Percentiles rank a stretch among this genome's conserved stretches.
Conservation (phyloP, 92 coral and sea anemone genomes). For the Parazoanthus swiftii region DNA sequence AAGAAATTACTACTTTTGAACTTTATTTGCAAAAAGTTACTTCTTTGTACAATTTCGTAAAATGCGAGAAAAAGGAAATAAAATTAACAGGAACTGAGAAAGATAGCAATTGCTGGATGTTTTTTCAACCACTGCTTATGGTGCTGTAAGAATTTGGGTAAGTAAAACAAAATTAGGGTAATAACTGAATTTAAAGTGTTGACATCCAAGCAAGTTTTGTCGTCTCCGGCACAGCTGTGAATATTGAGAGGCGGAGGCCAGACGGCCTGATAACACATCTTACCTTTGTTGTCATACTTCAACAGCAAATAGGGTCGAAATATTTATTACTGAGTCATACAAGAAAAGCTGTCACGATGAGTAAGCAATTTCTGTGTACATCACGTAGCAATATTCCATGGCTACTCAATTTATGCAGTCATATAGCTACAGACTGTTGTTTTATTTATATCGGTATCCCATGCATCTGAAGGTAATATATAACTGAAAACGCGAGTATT, state of each 20-base stretch:
- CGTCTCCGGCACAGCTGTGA: neutral
- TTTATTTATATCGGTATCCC: neutral
- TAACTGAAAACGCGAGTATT: neutral
- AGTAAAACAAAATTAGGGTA: neutral
- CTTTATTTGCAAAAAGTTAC: too few relatives aligned
- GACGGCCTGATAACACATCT: too few relatives aligned
- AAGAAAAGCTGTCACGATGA: neutral
- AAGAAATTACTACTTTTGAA: too few relatives aligned
- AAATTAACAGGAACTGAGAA: too few relatives aligned
- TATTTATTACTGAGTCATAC: neutral
- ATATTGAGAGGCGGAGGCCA: neutral
- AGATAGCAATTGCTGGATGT: too few relatives aligned
- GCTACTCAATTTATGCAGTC: neutral
- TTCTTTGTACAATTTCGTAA: too few relatives aligned
- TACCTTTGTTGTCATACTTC: too few relatives aligned
- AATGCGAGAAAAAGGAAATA: too few relatives aligned
- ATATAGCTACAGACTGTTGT: too few relatives aligned
- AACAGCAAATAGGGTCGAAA: neutral
- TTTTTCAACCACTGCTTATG: neutral
- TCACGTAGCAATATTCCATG: neutral
- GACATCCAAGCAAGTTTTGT: neutral
- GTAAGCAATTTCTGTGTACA: neutral
- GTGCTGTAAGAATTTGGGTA: neutral
- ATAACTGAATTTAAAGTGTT: neutral
- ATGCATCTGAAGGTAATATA: neutral